Conservation (phyloP, 2,888 invertebrate genomes). For the Congeria kusceri region DNA sequence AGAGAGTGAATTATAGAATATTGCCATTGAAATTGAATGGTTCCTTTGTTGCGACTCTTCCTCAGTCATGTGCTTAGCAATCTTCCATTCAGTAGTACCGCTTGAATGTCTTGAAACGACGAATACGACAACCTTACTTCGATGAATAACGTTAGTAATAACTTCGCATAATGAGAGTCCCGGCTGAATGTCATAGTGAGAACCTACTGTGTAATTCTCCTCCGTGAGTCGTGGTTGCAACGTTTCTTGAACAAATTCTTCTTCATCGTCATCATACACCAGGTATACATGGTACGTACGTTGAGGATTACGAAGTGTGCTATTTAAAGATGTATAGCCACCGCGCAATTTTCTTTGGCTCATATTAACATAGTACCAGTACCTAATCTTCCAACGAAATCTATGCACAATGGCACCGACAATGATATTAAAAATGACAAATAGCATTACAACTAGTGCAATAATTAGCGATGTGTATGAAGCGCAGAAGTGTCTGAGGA, state of each 20-base stretch:
- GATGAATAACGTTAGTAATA: neutral
- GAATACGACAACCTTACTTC: constrained; percentile 7
- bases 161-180: neutral
- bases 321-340: neutral
- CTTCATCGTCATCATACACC: neutral
- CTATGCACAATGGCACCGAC: constrained; percentile 26
- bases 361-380: constrained; percentile 42
- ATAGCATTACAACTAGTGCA: too few relatives aligned
- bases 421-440: too few relatives aligned
- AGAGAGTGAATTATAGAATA: too few relatives aligned
- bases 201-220: neutral
- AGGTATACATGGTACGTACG: constrained; percentile 17
- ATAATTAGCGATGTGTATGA: too few relatives aligned
- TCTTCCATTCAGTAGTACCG: too few relatives aligned
- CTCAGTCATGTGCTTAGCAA: too few relatives aligned
- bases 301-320: too few relatives aligned
- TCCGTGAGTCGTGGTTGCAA: neutral
- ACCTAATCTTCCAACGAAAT: constrained; percentile 39
- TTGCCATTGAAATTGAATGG: too few relatives aligned
- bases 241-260: constrained; percentile 4
- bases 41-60: too few relatives aligned
- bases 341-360: neutral
- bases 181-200: neutral
- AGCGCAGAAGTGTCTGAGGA: too few relatives aligned
- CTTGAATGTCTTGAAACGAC: neutral